Evolutionary conservation across 2,888 invertebrate species (phyloP).

Genomic region (Flexamia atlantica): DNA sequence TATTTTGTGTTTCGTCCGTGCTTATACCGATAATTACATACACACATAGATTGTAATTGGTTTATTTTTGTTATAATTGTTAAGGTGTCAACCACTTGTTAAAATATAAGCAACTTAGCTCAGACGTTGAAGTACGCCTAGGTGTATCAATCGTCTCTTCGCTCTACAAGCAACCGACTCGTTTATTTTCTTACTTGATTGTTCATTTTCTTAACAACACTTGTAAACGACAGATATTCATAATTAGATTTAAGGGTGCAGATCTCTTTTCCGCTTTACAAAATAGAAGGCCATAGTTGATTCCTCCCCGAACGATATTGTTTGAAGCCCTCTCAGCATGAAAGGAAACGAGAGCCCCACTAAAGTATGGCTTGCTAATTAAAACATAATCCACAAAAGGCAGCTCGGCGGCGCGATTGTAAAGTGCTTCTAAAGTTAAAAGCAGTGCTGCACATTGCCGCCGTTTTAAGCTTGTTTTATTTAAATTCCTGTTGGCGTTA

Average conservation of each 20-base stretch:
- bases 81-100: no score
- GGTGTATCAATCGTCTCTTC: no score
- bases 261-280: neutral
- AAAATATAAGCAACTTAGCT: no score
- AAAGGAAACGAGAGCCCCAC: neutral
- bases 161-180: no score
- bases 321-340: neutral
- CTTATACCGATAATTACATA: no score
- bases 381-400: constrained; percentile 36
- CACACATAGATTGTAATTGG: no score
- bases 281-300: neutral
- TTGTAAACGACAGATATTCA: neutral
- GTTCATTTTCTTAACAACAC: neutral
- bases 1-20: no score
- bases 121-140: no score
- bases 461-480: no score
- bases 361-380: constrained; percentile 30
- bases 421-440: neutral
- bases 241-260: constrained; percentile 4
- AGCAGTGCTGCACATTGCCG: neutral
- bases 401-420: neutral
- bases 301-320: neutral
- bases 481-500: no score
- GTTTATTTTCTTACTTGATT: no score
- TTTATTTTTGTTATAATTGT: no score